A percentile compares a stretch with the other conserved stretches of the same genome.
These are phyloP conservation scores for Pantherophis guttatus DNA, from an alignment of 2,113 vertebrate genomes.

Conservation along the genomic window DNA sequence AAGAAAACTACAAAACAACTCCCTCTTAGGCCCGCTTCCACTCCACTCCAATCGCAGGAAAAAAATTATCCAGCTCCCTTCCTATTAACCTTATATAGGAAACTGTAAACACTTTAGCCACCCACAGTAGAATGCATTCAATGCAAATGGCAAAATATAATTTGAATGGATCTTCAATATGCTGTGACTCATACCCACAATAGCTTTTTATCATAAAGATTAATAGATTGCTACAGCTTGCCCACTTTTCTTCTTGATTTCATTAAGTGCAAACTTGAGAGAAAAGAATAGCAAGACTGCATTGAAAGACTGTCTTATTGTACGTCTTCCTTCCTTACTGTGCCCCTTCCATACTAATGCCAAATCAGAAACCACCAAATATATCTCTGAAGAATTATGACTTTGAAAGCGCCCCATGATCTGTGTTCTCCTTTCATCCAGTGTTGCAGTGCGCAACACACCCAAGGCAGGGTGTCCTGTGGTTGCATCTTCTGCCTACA, in stretches of 20 bases:
- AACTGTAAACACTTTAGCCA: background rate
- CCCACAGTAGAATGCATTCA: background rate
- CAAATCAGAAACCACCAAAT: background rate
- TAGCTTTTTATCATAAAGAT: background rate
- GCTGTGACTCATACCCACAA: background rate
- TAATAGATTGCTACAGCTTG: background rate
- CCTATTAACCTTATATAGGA: background rate
- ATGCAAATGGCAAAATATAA: background rate
- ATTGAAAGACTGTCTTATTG: constrained; percentile 34
- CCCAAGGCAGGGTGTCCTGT: constrained; percentile 16
- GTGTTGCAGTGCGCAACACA: constrained; percentile 4
- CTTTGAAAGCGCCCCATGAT: constrained; percentile 46
- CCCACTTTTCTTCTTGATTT: background rate
- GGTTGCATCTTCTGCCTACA: constrained; percentile 23
- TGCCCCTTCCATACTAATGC: too few species aligned
- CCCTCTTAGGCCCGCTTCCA: background rate
- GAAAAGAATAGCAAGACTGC: constrained; percentile 23
- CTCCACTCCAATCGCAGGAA: background rate
- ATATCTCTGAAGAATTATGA: constrained; percentile 56
- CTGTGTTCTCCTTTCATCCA: constrained; percentile 23
- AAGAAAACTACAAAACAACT: background rate
- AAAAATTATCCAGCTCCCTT: background rate
- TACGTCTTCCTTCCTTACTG: background rate
- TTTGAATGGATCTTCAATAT: background rate
- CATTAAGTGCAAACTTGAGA: constrained; percentile 39